These are phyloP conservation scores for Helogale parvula DNA, from an alignment of 2,113 vertebrate genomes.

Conservation along the genomic window DNA sequence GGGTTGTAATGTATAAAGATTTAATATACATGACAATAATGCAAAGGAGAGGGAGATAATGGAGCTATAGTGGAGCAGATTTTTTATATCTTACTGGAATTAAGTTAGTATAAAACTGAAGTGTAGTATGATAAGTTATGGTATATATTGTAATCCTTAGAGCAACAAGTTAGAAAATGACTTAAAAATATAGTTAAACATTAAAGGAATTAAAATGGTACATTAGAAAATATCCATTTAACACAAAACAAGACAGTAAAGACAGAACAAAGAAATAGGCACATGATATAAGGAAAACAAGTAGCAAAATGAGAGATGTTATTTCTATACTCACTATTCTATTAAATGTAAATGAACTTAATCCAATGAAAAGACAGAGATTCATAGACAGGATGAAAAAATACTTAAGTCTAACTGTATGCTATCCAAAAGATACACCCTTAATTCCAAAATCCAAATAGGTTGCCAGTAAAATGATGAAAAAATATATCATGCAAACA, in stretches of 20 bases:
- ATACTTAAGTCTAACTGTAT: background rate
- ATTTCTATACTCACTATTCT: slow-evolving; percentile 1
- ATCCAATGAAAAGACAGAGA: background rate
- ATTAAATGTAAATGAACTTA: background rate
- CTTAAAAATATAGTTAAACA: background rate
- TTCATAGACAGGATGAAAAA: background rate
- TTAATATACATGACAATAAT: background rate
- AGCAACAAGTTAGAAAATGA: slow-evolving; percentile 30
- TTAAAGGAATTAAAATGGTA: background rate
- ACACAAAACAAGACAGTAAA: background rate
- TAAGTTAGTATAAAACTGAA: slow-evolving; percentile 12
- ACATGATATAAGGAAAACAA: background rate
- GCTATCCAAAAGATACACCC: background rate
- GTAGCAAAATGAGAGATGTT: background rate
- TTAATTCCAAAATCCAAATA: background rate
- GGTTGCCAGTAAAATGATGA: background rate
- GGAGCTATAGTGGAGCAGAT: background rate
- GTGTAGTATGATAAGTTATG: background rate
- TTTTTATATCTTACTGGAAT: background rate
- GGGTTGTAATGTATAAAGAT: background rate
- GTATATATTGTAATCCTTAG: background rate
- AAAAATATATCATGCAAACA: background rate
- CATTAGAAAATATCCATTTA: background rate
- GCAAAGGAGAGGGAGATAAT: background rate
- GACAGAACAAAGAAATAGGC: background rate